Percentiles rank a stretch among this genome's conserved stretches.
phyloP scores from a whole-genome alignment of 2,113 vertebrate species.

The rat (Rattus norvegicus) region GRCr8 NC_086028.1:19026501-19027000 shows the following conservation, averaged over 20 bases:
- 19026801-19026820: not conserved
- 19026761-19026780: rapidly evolving
- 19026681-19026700: not conserved
- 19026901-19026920: not conserved
- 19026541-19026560: not conserved
- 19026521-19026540: no score
- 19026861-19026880: not conserved
- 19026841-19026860: not conserved
- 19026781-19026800: not conserved
- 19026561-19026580: not conserved
- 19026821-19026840: rapidly evolving
- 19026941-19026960: not conserved
- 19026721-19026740: not conserved
- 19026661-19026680: not conserved
- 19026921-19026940: no score
- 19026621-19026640: not conserved
- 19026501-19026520: rapidly evolving
- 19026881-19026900: not conserved
- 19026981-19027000: not conserved
- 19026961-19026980: rapidly evolving
- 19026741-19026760: rapidly evolving
- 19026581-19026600: not conserved
- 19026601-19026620: not conserved
- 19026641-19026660: not conserved
- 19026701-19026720: not conserved